Evolutionary conservation across 2,113 vertebrate genomes (phyloP), one percentile per base, ranked within the genome.

Genomic region (Tapirus terrestris): DNA sequence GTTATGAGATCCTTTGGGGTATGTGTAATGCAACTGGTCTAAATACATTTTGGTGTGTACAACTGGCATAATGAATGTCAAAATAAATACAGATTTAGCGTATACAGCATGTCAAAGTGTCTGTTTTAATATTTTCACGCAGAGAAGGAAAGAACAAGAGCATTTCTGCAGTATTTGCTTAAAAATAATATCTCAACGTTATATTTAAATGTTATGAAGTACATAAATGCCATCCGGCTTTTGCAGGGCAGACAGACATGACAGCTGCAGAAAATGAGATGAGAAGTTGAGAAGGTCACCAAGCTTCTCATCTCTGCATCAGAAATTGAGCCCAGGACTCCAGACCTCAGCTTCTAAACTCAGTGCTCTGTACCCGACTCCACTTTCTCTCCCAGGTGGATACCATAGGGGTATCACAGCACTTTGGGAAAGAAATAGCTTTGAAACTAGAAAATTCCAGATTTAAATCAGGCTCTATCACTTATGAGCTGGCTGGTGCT

Each of bases 351-450:
- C 43, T 7, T 31, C 25, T 39, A 33, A 16, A 56, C 3, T 70
- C 3, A 14, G 8, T 2, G 17, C 29, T 75, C 58, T 65, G 20
- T 18, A 13, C 4, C 2, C 11, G 13, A n/a, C 11, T 33, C 6
- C 4, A 0, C 12, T 9, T 29, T n/a, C 29, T 43, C 58, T 45
- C 33, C 6, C 18, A 33, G 18, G 11, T 45, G 45, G 39, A 43
- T 5, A 21, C 7, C 16, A 0, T 10, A 10, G 36, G 14, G 2
- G 4, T 13, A 61, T 6, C n/a, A 17, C 4, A 29, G 20, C 13
- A 1, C 36, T 51, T 76, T 63, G 29, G 16, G 29, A 89, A 68
- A 95, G n/a, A 65, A 70, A 39, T n/a, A 4, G 1, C 48, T 80
- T n/a, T 29, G 51, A 60, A 89, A 33, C 23, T 27, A 94, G 33